Base-by-base conservation (phyloP, 2,113 vertebrate genomes). In the Heterochromis multidens region DNA sequence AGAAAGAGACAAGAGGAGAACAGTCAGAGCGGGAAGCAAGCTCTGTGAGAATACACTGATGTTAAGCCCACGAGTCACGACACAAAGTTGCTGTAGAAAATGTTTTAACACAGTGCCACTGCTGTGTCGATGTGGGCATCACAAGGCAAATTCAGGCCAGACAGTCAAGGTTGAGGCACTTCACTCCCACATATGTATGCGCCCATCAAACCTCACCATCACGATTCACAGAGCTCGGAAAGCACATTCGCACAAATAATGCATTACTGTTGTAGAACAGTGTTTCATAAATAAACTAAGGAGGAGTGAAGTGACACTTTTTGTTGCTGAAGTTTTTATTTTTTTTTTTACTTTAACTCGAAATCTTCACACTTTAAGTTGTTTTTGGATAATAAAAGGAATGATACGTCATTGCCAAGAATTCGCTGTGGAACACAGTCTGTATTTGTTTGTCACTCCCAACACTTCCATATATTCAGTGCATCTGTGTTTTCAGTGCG, bases 61-160 rank as follows among this genome's bases (percentile, higher is more conserved):
- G 78, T 54, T 70, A 70, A 87, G 70, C 89, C 74, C 79, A 81
- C 88, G 25, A 77, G 92, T 94, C 94, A 95, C 91, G 90, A 94
- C 87, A 82, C 81, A 60, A 79, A 79, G 58, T 60, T 3, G 46
- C 77, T 79, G 63, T 21, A 46, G 60, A 76, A 80, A 91, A 67
- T 40, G 29, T 19, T 88, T 85, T 7, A 83, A 84, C 80, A 76
- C 31, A 19, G 86, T 63, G 79, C 84, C 78, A 70, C 81, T 31
- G 23, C 37, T 82, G 31, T 77, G 7, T 40, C 7, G 10, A 76
- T 40, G 91, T 92, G 89, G 90, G 85, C 90, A 85, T 91, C 77
- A 35, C 65, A 65, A 85, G 89, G 77, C 77, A 74, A 81, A 91
- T 77, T 56, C 80, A 65, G 81, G 82, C 81, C 85, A 70, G 80